Evolutionary conservation across 1,140 invertebrate species (phyloP).

Genomic region (Tribolium castaneum): DNA sequence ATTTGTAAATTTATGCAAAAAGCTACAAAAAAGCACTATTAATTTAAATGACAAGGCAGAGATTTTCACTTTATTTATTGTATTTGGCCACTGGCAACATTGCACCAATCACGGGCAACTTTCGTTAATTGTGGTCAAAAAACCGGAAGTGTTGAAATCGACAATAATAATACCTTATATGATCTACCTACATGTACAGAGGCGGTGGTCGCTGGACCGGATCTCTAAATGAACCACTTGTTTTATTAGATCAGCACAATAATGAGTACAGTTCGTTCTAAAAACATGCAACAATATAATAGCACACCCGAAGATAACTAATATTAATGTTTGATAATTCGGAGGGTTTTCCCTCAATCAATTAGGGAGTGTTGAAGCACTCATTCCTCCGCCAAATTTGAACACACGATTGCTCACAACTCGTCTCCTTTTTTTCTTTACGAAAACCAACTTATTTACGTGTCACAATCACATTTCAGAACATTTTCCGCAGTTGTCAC

Average conservation of each 20-base stretch:
- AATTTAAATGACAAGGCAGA: neutral
- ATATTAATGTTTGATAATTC: neutral
- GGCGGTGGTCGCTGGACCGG: constrained; percentile 18
- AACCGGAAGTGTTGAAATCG: constrained; percentile 1
- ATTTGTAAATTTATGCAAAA: too few relatives aligned
- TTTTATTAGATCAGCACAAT: constrained; percentile 33
- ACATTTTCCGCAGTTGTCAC: constrained; percentile 2
- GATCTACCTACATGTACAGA: neutral
- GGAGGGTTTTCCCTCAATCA: neutral
- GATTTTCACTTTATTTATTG: neutral
- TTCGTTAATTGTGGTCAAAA: constrained; percentile 9
- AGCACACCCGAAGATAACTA: neutral
- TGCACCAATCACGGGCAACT: neutral
- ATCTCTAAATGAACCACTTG: constrained; percentile 30
- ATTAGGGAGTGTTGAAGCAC: too few relatives aligned
- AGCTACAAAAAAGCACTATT: neutral
- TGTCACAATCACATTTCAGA: neutral
- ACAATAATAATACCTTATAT: neutral
- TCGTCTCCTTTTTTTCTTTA: neutral
- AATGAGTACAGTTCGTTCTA: constrained; percentile 20
- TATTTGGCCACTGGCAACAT: neutral
- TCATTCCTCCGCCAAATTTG: neutral
- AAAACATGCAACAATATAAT: constrained; percentile 25
- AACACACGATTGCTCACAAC: neutral
- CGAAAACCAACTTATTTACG: constrained; percentile 4